These are phyloP conservation scores for Balaeniceps rex DNA, from an alignment of 2,113 vertebrate species.

Conservation along the genomic window DNA sequence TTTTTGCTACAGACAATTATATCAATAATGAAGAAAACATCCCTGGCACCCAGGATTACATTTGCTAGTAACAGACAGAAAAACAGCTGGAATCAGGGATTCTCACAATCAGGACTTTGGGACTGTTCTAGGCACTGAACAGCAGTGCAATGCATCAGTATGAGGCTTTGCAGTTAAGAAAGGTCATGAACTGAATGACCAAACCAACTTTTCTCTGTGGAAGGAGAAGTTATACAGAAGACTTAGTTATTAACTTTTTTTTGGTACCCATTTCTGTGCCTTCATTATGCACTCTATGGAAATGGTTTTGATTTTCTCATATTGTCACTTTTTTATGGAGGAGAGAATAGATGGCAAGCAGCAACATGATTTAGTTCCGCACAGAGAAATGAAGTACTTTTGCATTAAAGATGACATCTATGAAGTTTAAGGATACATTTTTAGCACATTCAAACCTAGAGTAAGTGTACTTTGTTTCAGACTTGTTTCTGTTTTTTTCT, in stretches of 20 bases:
- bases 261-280: background rate
- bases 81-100: background rate
- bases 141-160: background rate
- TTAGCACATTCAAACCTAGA: background rate
- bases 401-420: background rate
- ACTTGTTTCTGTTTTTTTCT: background rate
- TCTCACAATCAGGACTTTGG: background rate
- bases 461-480: background rate
- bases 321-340: background rate
- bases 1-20: background rate
- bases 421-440: background rate
- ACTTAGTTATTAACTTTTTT: too few relatives aligned
- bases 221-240: background rate
- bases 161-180: background rate
- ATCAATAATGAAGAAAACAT: background rate
- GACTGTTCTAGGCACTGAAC: background rate
- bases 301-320: background rate
- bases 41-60: background rate
- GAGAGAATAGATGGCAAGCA: background rate
- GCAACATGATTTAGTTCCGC: background rate
- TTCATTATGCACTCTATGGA: background rate
- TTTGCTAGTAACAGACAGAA: background rate
- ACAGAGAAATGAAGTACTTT: background rate
- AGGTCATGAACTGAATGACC: background rate
- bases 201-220: background rate